These are phyloP conservation scores for Gymnodraco acuticeps DNA, from an alignment of 2,797 vertebrate species.

Conservation along the genomic window DNA sequence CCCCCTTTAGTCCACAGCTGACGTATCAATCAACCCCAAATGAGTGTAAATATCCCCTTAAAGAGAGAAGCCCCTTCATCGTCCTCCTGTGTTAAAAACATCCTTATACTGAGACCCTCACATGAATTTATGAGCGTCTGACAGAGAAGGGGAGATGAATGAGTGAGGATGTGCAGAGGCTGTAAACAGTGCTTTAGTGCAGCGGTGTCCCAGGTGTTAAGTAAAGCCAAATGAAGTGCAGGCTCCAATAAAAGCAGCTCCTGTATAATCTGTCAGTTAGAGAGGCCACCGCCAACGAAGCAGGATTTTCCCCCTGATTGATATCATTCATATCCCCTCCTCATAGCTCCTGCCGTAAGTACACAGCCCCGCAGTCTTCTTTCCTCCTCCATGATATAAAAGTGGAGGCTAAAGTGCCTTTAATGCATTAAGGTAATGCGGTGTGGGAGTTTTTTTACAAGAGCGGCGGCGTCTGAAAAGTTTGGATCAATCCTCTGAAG, in stretches of 20 bases:
- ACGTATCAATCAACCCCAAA: conserved; percentile 68
- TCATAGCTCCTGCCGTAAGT: conserved; percentile 53
- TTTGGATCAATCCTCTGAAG: conserved; percentile 72
- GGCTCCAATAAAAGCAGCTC: conserved; percentile 78
- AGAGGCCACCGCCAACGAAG: conserved; percentile 70
- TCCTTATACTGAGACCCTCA: conserved; percentile 36
- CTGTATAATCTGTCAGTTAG: conserved; percentile 83
- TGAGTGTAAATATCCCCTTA: conserved; percentile 63
- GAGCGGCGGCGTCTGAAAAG: conserved; percentile 65
- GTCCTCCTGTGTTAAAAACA: conserved; percentile 52
- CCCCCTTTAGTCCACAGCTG: conserved; percentile 66
- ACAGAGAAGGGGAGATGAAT: conserved; percentile 49
- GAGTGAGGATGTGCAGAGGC: conserved; percentile 51
- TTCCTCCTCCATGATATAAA: conserved; percentile 75
- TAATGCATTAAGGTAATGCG: conserved; percentile 84
- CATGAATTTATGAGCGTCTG: conserved; percentile 63
- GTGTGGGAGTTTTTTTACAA: conserved; percentile 76
- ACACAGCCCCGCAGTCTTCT: conserved; percentile 62
- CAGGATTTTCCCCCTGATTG: conserved; percentile 73
- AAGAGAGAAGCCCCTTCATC: conserved; percentile 46
- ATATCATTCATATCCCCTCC: conserved; percentile 77
- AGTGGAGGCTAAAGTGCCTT: conserved; percentile 76
- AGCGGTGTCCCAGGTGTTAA: conserved; percentile 74
- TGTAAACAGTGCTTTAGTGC: conserved; percentile 74
- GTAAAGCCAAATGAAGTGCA: conserved; percentile 83